Evolutionary conservation across 2,888 invertebrate genomes (phyloP).

Genomic region (Allacma fusca): DNA sequence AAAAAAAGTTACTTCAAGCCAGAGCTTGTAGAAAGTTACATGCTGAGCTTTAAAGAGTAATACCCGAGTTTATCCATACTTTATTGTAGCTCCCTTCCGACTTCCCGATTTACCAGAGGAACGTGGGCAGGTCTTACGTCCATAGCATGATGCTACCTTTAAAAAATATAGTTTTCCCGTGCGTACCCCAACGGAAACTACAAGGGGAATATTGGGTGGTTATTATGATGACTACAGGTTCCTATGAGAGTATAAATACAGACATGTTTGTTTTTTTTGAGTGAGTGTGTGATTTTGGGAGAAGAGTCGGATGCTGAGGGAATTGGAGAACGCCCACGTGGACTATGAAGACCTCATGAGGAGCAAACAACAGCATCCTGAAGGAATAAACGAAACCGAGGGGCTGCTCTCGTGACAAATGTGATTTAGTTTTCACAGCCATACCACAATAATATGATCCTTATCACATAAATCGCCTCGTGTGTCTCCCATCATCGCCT

Average conservation of each 20-base stretch:
- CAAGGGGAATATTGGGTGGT: no score
- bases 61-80: background rate
- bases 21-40: background rate
- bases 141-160: no score
- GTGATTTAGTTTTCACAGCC: conserved; percentile 35
- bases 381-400: conserved; percentile 5
- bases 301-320: conserved; percentile 3
- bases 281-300: background rate
- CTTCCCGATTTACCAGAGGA: background rate
- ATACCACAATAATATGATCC: conserved; percentile 27
- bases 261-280: background rate
- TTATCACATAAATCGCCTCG: conserved; percentile 31
- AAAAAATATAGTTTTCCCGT: no score
- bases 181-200: no score
- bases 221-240: no score
- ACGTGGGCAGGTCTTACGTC: background rate
- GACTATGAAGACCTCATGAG: conserved; percentile 20
- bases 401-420: conserved; percentile 29
- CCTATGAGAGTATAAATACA: no score
- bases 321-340: conserved; percentile 9
- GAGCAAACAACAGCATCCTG: conserved; percentile 14
- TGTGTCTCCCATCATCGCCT: conserved; percentile 21
- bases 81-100: background rate
- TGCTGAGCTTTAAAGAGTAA: background rate
- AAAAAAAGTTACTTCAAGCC: no score